A percentile compares a stretch with the other conserved stretches of the same genome.
phyloP scores from a whole-genome alignment of 2,113 vertebrate genomes.

The Brachypodius melanocephalos region DNA sequence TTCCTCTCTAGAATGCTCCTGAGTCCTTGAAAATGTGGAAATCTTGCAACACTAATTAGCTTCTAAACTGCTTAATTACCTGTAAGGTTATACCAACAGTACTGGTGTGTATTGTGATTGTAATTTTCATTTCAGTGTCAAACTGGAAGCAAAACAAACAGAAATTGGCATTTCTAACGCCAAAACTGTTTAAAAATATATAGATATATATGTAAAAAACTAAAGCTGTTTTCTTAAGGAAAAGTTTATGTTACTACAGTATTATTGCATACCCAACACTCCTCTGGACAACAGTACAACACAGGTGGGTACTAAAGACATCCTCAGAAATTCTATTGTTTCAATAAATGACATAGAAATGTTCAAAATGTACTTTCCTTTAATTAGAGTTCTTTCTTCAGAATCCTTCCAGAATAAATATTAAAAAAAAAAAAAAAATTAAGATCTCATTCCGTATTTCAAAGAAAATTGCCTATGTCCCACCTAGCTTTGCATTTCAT shows the following conservation, averaged over 20 bases:
- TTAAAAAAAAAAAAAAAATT: not conserved
- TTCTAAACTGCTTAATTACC: not conserved
- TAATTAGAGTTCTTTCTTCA: not conserved
- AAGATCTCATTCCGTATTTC: not conserved
- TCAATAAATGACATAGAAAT: not conserved
- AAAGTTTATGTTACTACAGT: not conserved
- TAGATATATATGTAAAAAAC: not conserved
- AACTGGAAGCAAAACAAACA: not conserved
- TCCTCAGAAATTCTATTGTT: not conserved
- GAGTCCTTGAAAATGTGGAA: not conserved
- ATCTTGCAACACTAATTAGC: not conserved
- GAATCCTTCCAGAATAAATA: not conserved
- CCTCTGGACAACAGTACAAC: not conserved
- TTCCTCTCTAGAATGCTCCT: not conserved
- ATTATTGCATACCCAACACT: not conserved
- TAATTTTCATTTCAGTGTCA: not conserved
- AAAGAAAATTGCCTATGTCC: not conserved
- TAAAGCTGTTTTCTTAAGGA: not conserved
- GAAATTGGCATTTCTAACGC: not conserved
- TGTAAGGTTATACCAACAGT: not conserved
- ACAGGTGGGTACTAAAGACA: not conserved
- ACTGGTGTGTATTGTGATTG: not conserved
- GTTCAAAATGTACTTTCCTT: not conserved
- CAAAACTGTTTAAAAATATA: not conserved
- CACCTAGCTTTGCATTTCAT: not conserved